Base-by-base conservation (phyloP, 2,113 vertebrate species). In the Cettia cetti region DNA sequence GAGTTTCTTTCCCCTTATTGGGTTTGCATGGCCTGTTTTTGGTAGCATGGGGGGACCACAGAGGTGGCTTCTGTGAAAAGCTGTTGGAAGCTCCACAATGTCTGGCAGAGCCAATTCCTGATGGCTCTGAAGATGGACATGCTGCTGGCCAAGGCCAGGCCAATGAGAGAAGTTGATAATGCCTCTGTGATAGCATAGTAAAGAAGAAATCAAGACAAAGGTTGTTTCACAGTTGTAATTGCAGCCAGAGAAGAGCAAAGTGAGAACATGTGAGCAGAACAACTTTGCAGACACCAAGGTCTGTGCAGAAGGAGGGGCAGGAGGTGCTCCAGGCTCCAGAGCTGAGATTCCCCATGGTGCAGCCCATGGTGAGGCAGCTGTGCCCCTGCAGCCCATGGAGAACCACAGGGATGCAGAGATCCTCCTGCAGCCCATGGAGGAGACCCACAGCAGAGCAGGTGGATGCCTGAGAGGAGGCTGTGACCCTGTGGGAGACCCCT, bases 401-500 rank as follows among this genome's bases (percentile, higher is more conserved):
- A 13, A 11, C 1, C 28, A 12, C 4, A 3, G 18, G n/a, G n/a
- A n/a, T n/a, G n/a, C n/a, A n/a, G n/a, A n/a, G n/a, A n/a, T n/a
- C n/a, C n/a, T n/a, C 28, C 76, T 23, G 24, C 49, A 35, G 49
- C 33, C 16, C 64, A 4, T 39, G 64, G 33, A 11, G n/a, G 17
- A 11, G 33, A 17, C 9, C 1, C 28, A 12, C 4, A 3, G 18
- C 0, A 1, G 49, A 54, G 40, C 6, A 5, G n/a, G 27, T 28
- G 49, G 18, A 18, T 33, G 7, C 2, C n/a, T 84, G 40, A n/a
- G 28, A 64, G 4, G 69, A 28, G 40, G n/a, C 23, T 54, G 82
- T 28, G 40, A 72, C 2, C 27, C 33, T 0, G 3, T 18, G 57
- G 69, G 49, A 84, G 4, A 18, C 7, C 23, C 4, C 2, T 47